Percentiles rank a stretch among this genome's conserved stretches.
Evolutionary conservation across 2,113 vertebrate species (phyloP).

Genomic region (Cettia cetti): DNA sequence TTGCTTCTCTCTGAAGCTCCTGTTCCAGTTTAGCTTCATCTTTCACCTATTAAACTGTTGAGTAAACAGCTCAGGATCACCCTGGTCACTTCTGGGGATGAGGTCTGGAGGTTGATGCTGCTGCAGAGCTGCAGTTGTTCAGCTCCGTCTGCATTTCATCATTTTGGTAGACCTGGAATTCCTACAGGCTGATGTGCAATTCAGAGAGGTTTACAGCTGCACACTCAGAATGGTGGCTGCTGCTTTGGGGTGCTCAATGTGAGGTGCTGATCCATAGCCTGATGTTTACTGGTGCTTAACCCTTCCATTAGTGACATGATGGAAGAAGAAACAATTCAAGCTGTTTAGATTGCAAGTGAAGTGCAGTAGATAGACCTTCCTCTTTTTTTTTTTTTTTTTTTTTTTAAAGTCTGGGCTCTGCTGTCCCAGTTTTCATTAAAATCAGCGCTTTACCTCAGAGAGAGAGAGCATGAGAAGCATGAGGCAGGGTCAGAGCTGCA

Average conservation of each 20-base stretch:
- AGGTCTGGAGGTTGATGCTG: background rate
- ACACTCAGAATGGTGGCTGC: background rate
- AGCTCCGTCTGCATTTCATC: background rate
- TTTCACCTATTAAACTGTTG: background rate
- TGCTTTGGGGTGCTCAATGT: background rate
- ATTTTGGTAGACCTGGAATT: background rate
- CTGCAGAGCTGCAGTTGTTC: background rate
- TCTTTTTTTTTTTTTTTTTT: background rate
- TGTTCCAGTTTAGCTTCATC: background rate
- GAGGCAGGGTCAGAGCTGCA: background rate
- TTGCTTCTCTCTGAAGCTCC: background rate
- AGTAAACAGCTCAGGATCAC: background rate
- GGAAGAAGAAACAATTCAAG: background rate
- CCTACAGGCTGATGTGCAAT: background rate
- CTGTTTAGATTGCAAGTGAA: background rate
- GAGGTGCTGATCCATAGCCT: background rate
- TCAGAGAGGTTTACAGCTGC: background rate
- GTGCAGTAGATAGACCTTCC: background rate
- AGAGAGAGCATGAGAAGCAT: background rate
- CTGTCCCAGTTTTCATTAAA: background rate
- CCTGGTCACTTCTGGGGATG: background rate
- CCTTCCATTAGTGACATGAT: background rate
- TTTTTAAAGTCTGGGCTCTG: background rate
- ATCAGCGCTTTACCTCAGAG: background rate
- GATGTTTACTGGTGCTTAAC: background rate